Evolutionary conservation across 2,797 vertebrate genomes (phyloP).

Genomic region (Argyrosomus regius): DNA sequence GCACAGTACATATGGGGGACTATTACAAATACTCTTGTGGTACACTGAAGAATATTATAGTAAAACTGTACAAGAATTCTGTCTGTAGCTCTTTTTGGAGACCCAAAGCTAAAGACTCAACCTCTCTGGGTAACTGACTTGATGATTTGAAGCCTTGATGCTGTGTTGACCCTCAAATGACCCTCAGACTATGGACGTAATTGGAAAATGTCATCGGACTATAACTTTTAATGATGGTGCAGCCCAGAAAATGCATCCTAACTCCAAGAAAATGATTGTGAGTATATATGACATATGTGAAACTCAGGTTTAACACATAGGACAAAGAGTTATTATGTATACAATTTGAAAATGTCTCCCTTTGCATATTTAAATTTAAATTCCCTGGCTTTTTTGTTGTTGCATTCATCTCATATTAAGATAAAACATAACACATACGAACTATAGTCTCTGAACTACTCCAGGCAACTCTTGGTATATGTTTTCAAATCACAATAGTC

Average conservation of each 20-base stretch:
- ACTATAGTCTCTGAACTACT: neutral
- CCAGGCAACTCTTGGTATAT: too few species aligned
- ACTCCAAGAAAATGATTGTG: neutral
- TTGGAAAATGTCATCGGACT: neutral
- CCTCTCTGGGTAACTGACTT: neutral
- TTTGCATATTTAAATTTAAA: neutral
- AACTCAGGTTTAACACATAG: too few species aligned
- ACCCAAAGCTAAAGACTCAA: conserved; percentile 2
- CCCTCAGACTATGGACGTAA: neutral
- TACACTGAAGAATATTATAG: neutral
- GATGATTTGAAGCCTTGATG: conserved; percentile 5
- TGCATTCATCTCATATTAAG: neutral
- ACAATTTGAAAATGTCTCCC: too few species aligned
- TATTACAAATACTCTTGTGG: neutral
- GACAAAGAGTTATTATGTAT: neutral
- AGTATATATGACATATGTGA: too few species aligned
- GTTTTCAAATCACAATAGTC: neutral
- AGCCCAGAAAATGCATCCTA: neutral
- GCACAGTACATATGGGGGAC: neutral
- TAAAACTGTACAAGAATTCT: neutral
- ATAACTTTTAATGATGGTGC: neutral
- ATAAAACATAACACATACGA: neutral
- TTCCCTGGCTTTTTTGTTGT: neutral
- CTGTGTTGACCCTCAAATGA: neutral
- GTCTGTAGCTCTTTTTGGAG: neutral